Percentiles rank a stretch among this genome's conserved stretches.
Evolutionary conservation across 2,797 vertebrate species (phyloP).

Genomic region (Aeoliscus strigatus): DNA sequence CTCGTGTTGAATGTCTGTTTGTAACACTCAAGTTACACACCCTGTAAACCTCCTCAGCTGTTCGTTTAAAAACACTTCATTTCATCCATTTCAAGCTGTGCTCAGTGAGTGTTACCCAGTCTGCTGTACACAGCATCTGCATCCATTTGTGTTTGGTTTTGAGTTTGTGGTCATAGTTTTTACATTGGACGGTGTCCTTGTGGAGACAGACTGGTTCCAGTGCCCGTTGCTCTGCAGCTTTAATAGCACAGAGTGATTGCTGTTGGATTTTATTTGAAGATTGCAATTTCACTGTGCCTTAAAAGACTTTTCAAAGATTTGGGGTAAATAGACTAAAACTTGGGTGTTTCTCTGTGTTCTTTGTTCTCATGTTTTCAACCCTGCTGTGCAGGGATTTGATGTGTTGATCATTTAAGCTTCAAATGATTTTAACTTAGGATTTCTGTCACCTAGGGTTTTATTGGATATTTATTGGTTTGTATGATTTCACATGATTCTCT

Average conservation of each 20-base stretch:
- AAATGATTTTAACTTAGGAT: constrained; percentile 18
- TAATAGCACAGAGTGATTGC: too few relatives aligned
- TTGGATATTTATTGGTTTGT: not conserved
- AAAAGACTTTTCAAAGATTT: too few relatives aligned
- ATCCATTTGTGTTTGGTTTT: too few relatives aligned
- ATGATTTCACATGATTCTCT: too few relatives aligned
- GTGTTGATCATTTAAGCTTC: constrained; percentile 19
- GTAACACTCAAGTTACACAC: constrained; percentile 9
- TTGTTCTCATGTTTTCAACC: constrained; percentile 18
- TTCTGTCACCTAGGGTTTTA: constrained; percentile 4
- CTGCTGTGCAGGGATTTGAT: constrained; percentile 66
- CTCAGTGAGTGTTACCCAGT: not conserved
- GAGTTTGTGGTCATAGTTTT: too few relatives aligned
- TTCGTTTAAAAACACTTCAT: constrained; percentile 25
- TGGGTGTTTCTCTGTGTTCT: not conserved
- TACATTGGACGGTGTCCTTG: too few relatives aligned
- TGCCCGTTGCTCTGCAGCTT: too few relatives aligned
- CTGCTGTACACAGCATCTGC: constrained; percentile 12
- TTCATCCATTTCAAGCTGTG: constrained; percentile 13
- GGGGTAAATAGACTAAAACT: too few relatives aligned
- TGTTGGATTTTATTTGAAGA: too few relatives aligned
- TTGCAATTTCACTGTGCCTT: too few relatives aligned
- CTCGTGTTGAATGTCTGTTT: too few relatives aligned
- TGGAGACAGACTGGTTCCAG: too few relatives aligned
- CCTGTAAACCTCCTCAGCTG: constrained; percentile 2